These are phyloP conservation scores for Microvelia longipes DNA, from an alignment of 1,140 invertebrate genomes.

Conservation along the genomic window DNA sequence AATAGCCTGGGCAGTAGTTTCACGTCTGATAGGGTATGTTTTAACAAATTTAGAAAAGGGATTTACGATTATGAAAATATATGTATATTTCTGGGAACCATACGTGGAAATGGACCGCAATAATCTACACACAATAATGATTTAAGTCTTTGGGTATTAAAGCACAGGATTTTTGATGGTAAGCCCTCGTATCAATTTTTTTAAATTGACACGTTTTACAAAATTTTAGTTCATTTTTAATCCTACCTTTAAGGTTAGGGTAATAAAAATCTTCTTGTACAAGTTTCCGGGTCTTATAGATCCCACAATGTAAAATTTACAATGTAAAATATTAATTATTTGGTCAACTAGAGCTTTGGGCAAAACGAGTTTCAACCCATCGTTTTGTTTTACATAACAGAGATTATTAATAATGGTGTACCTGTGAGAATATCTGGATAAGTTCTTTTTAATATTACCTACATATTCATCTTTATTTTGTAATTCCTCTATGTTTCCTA, in stretches of 20 bases:
- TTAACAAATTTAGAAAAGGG: too few relatives aligned
- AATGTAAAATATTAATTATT: not conserved
- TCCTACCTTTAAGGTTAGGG: not conserved
- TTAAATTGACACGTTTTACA: not conserved
- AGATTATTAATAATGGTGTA: too few relatives aligned
- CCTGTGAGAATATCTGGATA: too few relatives aligned
- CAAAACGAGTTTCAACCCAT: not conserved
- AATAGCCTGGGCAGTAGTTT: too few relatives aligned
- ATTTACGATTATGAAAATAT: too few relatives aligned
- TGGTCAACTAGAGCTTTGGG: not conserved
- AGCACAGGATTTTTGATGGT: not conserved
- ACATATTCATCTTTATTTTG: too few relatives aligned
- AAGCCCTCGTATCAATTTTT: not conserved
- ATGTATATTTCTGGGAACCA: too few relatives aligned
- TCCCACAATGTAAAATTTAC: not conserved
- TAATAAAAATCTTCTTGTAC: not conserved
- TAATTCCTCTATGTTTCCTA: too few relatives aligned
- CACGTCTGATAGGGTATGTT: too few relatives aligned
- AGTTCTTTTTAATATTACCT: too few relatives aligned
- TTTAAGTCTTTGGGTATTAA: not conserved
- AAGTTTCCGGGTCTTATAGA: not conserved
- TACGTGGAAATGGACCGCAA: not conserved
- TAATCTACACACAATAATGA: not conserved
- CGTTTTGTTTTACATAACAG: too few relatives aligned
- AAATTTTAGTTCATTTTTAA: not conserved